phyloP scores from a whole-genome alignment of 1,140 invertebrate genomes.

The Anoplophora glabripennis region DNA sequence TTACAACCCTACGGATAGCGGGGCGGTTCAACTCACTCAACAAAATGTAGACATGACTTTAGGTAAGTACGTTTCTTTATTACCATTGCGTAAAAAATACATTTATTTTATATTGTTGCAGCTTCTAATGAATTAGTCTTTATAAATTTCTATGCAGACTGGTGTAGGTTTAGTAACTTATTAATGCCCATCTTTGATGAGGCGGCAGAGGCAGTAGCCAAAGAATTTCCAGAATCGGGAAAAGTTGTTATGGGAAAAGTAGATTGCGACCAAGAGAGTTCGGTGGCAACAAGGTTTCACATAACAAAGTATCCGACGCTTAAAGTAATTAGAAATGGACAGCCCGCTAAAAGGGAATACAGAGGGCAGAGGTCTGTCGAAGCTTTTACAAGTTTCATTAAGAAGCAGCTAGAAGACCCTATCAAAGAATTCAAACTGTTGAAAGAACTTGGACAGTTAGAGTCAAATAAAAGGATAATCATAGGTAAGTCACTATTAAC shows the following conservation, averaged over 20 bases:
- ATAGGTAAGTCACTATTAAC: constrained; percentile 60
- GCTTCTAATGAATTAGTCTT: constrained; percentile 94
- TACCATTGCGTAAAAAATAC: not conserved
- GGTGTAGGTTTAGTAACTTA: constrained; percentile 94
- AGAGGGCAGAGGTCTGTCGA: constrained; percentile 78
- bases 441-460: constrained; percentile 73
- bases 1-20: constrained; percentile 68
- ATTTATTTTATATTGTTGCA: constrained; percentile 55
- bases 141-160: constrained; percentile 98
- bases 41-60: constrained; percentile 79
- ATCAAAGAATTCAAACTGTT: constrained; percentile 75
- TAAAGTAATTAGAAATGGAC: constrained; percentile 93
- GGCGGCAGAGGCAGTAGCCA: constrained; percentile 80
- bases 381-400: constrained; percentile 84
- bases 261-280: constrained; percentile 89
- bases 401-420: constrained; percentile 88
- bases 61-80: constrained; percentile 55
- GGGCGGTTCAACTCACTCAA: constrained; percentile 71
- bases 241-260: constrained; percentile 94
- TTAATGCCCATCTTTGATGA: constrained; percentile 96
- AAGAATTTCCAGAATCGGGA: constrained; percentile 76
- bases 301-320: constrained; percentile 98
- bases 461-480: constrained; percentile 87
- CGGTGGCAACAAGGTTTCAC: constrained; percentile 85
- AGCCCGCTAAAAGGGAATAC: constrained; percentile 92